Evolutionary conservation across 2,797 vertebrate genomes (phyloP), one percentile per base, ranked within the genome.

Genomic region (Epinephelus awoara): DNA sequence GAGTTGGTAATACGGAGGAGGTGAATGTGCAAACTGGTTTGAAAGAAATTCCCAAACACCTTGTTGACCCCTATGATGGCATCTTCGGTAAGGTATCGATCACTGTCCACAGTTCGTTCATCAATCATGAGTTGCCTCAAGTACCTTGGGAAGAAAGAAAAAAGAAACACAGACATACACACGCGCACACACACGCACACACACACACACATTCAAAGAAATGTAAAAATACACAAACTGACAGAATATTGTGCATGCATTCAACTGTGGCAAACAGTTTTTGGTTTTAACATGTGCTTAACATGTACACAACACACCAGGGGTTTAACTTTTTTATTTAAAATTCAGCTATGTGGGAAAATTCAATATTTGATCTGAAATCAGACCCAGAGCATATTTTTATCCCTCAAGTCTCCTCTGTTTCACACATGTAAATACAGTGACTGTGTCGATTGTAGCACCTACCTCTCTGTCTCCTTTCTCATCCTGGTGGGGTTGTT

Each of bases 401-500:
- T 7, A 7, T 34, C 29, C 6, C 5, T 34, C 29, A 34, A 34
- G 29, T 34, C 38, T 40, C 10, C 8, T 40, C 38, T 40, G 38
- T 40, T 9, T 40, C 11, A 40, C 6, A 27, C 69, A 52, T 17
- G 38, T 7, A 29, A 6, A 27, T n/a, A 38, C 7, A 40, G 1
- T 40, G 11, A 40, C 38, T 40, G 38, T 1, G 19, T 21, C 23
- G 8, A 69, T 17, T 38, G 40, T 12, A 42, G 40, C 9, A 9
- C 40, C 40, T 42, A 86, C 72, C 77, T 86, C 56, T 77, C 52
- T 51, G 71, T 49, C 72, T 72, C 69, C 47, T 77, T 23, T 63
- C 4, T 80, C 84, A 88, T 87, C 61, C 67, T 77, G 25, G 6
- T 62, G 14, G 87, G 72, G 21, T 81, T 89, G 77, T 86, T 87